A percentile compares a stretch with the other conserved stretches of the same genome.
Conservation (phyloP, 2,797 vertebrate species). For the Chaenodraco wilsoni region DNA sequence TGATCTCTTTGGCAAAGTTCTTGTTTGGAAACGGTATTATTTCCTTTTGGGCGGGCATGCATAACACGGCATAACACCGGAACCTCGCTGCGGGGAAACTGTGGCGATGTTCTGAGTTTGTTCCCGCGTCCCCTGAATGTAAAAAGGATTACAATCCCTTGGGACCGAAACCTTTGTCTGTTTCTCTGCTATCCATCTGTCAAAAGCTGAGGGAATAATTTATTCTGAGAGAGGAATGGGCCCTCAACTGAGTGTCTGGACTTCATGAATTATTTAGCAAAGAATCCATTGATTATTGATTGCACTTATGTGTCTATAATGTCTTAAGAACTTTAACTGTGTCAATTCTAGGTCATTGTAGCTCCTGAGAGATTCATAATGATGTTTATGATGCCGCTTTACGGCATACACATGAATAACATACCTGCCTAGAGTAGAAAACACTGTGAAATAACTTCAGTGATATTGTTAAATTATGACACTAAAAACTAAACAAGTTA, state of each 20-base stretch:
- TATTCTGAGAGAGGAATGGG: slow-evolving; percentile 68
- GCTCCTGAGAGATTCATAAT: slow-evolving; percentile 29
- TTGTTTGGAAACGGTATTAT: too few species aligned
- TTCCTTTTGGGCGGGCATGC: too few species aligned
- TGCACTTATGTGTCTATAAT: slow-evolving; percentile 44
- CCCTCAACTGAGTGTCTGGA: slow-evolving; percentile 41
- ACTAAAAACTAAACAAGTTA: neutral
- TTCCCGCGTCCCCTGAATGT: slow-evolving; percentile 55
- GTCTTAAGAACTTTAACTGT: slow-evolving; percentile 22
- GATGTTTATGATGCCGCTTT: neutral
- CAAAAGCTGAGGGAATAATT: slow-evolving; percentile 59
- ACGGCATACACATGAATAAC: neutral
- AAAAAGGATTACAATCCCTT: slow-evolving; percentile 49
- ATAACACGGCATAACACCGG: too few species aligned
- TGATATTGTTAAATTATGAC: neutral
- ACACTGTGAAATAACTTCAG: neutral
- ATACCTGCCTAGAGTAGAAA: too few species aligned
- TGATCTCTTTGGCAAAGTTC: too few species aligned
- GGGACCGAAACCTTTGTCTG: slow-evolving; percentile 60
- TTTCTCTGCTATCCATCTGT: slow-evolving; percentile 49
- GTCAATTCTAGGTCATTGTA: slow-evolving; percentile 37
- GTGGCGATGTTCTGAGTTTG: too few species aligned
- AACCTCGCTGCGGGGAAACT: too few species aligned
- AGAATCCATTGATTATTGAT: slow-evolving; percentile 83
- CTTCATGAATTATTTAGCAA: slow-evolving; percentile 80